Evolutionary conservation across 2,113 vertebrate genomes (phyloP), one percentile per base, ranked within the genome.

Genomic region (Clarias magur): DNA sequence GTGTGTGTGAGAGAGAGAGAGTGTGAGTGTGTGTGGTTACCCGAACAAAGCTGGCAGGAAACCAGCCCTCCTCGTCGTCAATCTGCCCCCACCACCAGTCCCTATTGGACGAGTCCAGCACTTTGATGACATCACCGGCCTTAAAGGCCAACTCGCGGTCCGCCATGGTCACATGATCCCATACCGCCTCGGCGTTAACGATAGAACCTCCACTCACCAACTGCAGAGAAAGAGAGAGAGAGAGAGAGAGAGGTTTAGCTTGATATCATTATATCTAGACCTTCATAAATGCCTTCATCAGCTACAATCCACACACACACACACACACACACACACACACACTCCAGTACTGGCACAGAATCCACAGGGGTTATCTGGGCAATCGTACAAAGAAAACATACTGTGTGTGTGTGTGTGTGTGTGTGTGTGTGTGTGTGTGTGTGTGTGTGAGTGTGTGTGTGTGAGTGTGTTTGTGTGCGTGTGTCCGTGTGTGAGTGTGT

Each of bases 41-140:
- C 97, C 98, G 98, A 94, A 99, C 98, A 86, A 99, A 99, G 96
- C 97, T 99, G 95, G 98, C 98, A 27, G 98, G 98, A 95, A 99
- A 99, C 98, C 98, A 99, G 95, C 98, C 98, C 94, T 99, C 98
- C 92, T 99, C 98, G 85, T 99, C 97, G 68, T 99, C 98, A 75
- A 99, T 99, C 95, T 99, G 97, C 93, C 98, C 98, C 98, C 98
- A 99, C 98, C 98, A 99, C 98, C 98, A 99, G 96, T 99, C 98
- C 95, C 99, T 99, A 95, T 99, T 99, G 95, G 98, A 99, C 93
- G 98, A 98, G 95, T 99, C 98, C 94, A 99, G 96, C 95, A 99
- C 98, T 95, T 99, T 99, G 95, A 99, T 99, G 95, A 99, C 97
- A 94, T 99, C 98, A 89, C 98, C 98, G 88, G 97, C 98, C 95